Conservation (phyloP, 2,888 invertebrate species). For the Pollenia amentaria region DNA sequence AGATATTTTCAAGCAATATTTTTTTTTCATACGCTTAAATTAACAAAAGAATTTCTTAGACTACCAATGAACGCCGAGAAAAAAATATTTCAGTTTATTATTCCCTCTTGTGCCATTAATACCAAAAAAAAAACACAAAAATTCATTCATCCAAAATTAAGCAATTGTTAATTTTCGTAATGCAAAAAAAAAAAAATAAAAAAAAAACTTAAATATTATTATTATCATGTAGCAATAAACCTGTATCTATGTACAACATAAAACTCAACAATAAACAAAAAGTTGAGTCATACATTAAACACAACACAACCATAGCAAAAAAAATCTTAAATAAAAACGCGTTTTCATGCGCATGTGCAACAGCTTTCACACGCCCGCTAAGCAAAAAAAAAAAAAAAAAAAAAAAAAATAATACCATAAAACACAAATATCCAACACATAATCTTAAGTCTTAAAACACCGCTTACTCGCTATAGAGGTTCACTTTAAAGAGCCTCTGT, state of each 20-base stretch:
- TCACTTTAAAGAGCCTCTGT: not conserved
- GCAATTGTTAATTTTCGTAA: slow-evolving; percentile 72
- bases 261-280: slow-evolving; percentile 49
- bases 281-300: slow-evolving; percentile 63
- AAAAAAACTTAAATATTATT: slow-evolving; percentile 44
- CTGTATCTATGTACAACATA: slow-evolving; percentile 59
- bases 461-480: not conserved
- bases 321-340: slow-evolving; percentile 63
- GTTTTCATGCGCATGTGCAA: slow-evolving; percentile 73
- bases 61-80: not conserved
- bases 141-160: slow-evolving; percentile 62
- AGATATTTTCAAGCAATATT: not conserved
- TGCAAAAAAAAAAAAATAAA: slow-evolving; percentile 39
- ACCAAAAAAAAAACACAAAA: slow-evolving; percentile 4
- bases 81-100: slow-evolving; percentile 49
- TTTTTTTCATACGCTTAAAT: slow-evolving; percentile 28
- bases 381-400: slow-evolving; percentile 22
- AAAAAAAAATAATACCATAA: slow-evolving; percentile 27
- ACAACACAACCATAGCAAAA: slow-evolving; percentile 3
- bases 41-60: slow-evolving; percentile 56
- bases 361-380: slow-evolving; percentile 73
- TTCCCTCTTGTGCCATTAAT: slow-evolving; percentile 56
- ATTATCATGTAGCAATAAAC: slow-evolving; percentile 67
- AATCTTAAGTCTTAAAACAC: slow-evolving; percentile 24
- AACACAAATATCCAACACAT: slow-evolving; percentile 38